Evolutionary conservation across 1,140 invertebrate species (phyloP), one percentile per base, ranked within the genome.

Genomic region (Euura saliciscinereae): DNA sequence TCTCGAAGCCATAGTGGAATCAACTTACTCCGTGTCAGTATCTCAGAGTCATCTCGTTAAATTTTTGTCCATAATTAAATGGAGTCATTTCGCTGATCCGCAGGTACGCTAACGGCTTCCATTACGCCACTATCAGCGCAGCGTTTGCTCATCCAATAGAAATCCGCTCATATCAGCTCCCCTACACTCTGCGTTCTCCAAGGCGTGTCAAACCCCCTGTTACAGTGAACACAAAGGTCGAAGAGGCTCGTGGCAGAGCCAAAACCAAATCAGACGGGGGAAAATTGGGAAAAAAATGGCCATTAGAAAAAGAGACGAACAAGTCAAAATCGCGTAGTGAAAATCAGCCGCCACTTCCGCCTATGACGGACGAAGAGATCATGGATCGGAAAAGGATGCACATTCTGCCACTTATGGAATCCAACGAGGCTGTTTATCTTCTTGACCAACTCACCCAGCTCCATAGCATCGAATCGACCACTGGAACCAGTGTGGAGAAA

Each of bases 71-170:
- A 28, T 28, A 28, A 28, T 28, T 28, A 28, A 28, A 28, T 28
- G 28, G 28, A 51, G 46, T 51, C 46, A 51, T 8, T 7, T 8
- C 46, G 46, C 11, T 51, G 46, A 51, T 8, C 11, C 10, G 64
- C 44, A 84, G 83, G 75, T 84, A 83, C 43, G 80, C 76, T 6
- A 74, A 72, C n/a, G 75, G 79, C 66, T 70, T 80, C 11, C 73
- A 78, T 11, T 84, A 83, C 43, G 44, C n/a, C 0, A 69, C 83
- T 0, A 72, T 83, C 68, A 75, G 78, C 66, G 69, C 73, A 44
- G 74, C 76, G 42, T 81, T 78, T 66, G 73, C 76, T 6, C 69
- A 76, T 28, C 71, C 75, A 51, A 73, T 78, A 44, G 69, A 78
- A 2, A 2, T 76, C 7, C 42, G 74, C 8, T 46, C 13, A 43